These are phyloP conservation scores for Merodon equestris DNA, from an alignment of 2,888 invertebrate species.

Conservation along the genomic window DNA sequence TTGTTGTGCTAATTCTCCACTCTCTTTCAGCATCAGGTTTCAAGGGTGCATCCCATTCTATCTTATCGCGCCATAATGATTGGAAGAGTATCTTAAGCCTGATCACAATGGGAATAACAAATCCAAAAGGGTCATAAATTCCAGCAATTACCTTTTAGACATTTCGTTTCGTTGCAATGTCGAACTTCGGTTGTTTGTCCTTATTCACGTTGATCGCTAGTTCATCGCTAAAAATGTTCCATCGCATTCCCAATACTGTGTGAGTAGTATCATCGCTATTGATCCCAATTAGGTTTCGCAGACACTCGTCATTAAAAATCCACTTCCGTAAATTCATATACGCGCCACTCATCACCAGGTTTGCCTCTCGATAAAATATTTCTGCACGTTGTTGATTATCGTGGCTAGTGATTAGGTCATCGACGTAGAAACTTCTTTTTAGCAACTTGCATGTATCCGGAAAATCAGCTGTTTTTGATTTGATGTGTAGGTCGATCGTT, in stretches of 20 bases:
- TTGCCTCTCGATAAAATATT: too few relatives aligned
- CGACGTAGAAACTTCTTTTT: too few relatives aligned
- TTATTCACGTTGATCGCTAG: constrained; percentile 8
- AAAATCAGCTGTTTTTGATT: not conserved
- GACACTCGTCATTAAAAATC: too few relatives aligned
- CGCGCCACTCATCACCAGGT: constrained; percentile 5
- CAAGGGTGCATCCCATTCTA: constrained; percentile 5
- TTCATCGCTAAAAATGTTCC: too few relatives aligned
- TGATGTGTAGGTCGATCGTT: not conserved
- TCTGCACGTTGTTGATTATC: not conserved
- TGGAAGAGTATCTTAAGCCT: constrained; percentile 1
- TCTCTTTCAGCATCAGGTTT: not conserved
- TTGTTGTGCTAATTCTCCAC: too few relatives aligned
- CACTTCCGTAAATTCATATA: constrained; percentile 29
- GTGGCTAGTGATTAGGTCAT: constrained; percentile 9
- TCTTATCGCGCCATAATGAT: too few relatives aligned
- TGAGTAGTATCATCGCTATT: constrained; percentile 10
- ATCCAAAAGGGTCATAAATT: constrained; percentile 4
- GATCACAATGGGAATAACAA: not conserved
- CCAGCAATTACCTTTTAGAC: too few relatives aligned
- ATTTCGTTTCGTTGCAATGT: too few relatives aligned
- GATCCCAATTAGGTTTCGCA: not conserved
- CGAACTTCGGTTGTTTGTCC: too few relatives aligned
- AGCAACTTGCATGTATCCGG: constrained; percentile 17
- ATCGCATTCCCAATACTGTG: too few relatives aligned